Evolutionary conservation across 1,140 invertebrate species (phyloP).

Genomic region (Archivesica marissinica): DNA sequence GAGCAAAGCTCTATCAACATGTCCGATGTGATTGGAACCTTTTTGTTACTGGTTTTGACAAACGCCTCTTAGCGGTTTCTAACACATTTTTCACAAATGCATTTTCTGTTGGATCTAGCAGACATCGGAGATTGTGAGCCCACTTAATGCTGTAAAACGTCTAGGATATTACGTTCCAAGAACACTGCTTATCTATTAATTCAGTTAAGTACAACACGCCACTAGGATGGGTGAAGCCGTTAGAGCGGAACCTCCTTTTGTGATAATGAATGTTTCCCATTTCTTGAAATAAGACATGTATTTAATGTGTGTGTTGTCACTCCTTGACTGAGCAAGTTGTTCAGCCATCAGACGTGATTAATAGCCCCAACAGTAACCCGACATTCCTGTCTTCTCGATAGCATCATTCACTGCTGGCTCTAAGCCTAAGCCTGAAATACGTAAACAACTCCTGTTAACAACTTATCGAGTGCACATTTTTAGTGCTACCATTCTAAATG

Average conservation of each 20-base stretch:
- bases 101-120: slow-evolving; percentile 17
- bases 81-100: slow-evolving; percentile 27
- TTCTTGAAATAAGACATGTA: slow-evolving; percentile 47
- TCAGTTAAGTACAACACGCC: slow-evolving; percentile 48
- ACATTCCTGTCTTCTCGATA: background rate
- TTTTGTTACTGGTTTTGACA: background rate
- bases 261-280: slow-evolving; percentile 28
- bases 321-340: slow-evolving; percentile 41
- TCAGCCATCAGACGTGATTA: slow-evolving; percentile 12
- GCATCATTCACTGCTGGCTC: background rate
- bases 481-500: background rate
- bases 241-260: background rate
- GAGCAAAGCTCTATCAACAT: background rate
- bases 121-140: background rate
- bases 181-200: slow-evolving; percentile 32
- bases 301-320: slow-evolving; percentile 51
- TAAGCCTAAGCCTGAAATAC: background rate
- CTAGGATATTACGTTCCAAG: background rate
- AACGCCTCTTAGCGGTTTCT: background rate
- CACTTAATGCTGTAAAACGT: slow-evolving; percentile 37
- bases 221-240: slow-evolving; percentile 44
- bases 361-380: background rate
- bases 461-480: background rate
- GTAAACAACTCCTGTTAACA: background rate
- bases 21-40: background rate